Evolutionary conservation across 2,113 vertebrate genomes (phyloP).

Genomic region (Hemichromis elongatus): DNA sequence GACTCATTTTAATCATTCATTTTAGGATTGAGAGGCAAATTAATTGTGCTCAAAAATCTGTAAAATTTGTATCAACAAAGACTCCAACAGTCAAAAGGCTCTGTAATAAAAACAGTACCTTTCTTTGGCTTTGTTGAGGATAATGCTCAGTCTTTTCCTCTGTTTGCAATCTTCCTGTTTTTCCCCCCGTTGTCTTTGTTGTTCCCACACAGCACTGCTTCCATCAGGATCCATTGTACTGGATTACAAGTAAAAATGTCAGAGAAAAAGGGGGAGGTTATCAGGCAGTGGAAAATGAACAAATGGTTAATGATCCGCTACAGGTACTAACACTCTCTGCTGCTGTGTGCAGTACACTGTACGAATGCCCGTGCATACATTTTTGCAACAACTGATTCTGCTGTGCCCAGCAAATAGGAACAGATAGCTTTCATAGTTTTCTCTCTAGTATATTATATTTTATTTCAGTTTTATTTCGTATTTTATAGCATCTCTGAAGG

Average conservation of each 20-base stretch:
- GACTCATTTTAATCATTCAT: background rate
- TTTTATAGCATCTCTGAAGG: background rate
- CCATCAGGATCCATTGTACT: slow-evolving; percentile 25
- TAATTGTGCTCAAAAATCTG: background rate
- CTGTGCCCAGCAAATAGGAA: background rate
- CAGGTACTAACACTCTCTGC: background rate
- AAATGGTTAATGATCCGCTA: background rate
- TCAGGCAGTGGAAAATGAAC: slow-evolving; percentile 5
- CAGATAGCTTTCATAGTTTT: background rate
- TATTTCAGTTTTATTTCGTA: background rate
- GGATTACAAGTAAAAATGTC: slow-evolving; percentile 26
- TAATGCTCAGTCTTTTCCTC: background rate
- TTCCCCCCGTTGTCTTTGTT: background rate
- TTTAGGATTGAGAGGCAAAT: background rate
- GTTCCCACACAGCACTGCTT: background rate
- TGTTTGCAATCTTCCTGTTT: background rate
- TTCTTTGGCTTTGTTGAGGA: background rate
- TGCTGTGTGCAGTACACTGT: background rate
- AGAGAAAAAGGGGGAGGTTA: background rate
- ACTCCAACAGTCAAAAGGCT: background rate
- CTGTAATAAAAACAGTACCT: background rate
- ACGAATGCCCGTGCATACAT: background rate
- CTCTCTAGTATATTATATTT: background rate
- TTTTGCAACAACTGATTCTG: background rate
- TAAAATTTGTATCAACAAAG: background rate